Evolutionary conservation across 2,888 invertebrate genomes (phyloP).

Genomic region (Theretra japonica): DNA sequence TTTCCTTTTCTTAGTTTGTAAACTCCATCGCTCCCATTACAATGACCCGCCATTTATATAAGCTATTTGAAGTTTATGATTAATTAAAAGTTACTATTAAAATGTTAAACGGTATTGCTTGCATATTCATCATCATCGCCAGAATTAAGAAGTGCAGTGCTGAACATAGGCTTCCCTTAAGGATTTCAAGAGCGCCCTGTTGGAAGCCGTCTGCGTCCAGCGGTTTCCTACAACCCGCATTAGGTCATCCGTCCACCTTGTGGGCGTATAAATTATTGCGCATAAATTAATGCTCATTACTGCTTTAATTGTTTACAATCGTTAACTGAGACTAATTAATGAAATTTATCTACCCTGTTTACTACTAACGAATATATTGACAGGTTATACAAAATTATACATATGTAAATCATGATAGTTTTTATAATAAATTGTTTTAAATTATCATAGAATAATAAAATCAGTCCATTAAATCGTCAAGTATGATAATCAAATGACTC

Average conservation of each 20-base stretch:
- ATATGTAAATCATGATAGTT: conserved; percentile 13
- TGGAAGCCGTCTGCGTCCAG: too few species aligned
- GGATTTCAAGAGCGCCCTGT: too few species aligned
- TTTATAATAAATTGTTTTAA: conserved; percentile 45
- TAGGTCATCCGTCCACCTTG: not conserved
- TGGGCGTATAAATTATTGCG: not conserved
- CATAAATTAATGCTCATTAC: conserved; percentile 37
- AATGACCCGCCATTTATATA: not conserved
- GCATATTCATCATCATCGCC: conserved; percentile 14
- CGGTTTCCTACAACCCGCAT: too few species aligned
- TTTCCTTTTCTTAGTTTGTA: conserved; percentile 19
- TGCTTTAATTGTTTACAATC: conserved; percentile 36
- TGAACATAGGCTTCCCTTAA: too few species aligned
- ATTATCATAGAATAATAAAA: conserved; percentile 40
- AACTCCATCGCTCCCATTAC: conserved; percentile 23
- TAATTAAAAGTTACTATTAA: not conserved
- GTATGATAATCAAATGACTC: conserved; percentile 44
- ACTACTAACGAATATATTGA: conserved; percentile 8
- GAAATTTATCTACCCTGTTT: conserved; percentile 34
- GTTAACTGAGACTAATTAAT: conserved; percentile 43
- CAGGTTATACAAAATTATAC: conserved; percentile 11
- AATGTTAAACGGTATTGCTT: conserved; percentile 7
- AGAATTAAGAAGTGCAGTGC: too few species aligned
- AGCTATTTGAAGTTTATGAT: not conserved
- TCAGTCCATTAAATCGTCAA: conserved; percentile 41